A percentile compares a stretch with the other conserved stretches of the same genome.
These are phyloP conservation scores for Lontra canadensis DNA, from an alignment of 2,113 vertebrate genomes.

Conservation along the genomic window DNA sequence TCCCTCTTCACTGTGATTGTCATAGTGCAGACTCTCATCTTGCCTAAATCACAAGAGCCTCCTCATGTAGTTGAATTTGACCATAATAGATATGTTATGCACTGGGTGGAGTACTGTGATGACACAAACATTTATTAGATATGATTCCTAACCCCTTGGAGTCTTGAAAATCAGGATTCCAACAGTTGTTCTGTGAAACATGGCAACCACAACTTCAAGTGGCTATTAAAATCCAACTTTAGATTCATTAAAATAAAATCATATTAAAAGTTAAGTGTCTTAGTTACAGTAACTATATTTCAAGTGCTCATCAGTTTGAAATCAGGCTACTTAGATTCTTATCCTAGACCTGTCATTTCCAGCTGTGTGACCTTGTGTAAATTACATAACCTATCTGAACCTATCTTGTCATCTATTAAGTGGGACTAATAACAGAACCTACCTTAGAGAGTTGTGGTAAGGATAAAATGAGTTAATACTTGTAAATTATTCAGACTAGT, in stretches of 20 bases:
- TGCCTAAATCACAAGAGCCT: neutral
- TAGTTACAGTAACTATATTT: conserved; percentile 4
- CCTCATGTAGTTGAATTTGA: neutral
- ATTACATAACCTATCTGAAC: neutral
- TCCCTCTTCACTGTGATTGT: neutral
- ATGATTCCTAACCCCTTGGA: neutral
- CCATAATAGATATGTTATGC: neutral
- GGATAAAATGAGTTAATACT: neutral
- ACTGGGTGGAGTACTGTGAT: neutral
- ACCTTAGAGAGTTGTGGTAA: conserved; percentile 25
- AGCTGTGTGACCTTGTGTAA: neutral
- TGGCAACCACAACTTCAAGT: neutral
- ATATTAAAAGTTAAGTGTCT: neutral
- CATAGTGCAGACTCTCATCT: neutral
- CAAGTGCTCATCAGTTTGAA: neutral
- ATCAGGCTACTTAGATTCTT: neutral
- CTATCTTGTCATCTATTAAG: conserved; percentile 24
- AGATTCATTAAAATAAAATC: conserved; percentile 25
- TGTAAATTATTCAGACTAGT: neutral
- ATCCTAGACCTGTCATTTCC: neutral
- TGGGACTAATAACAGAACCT: neutral
- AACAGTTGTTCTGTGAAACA: neutral
- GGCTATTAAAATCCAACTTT: conserved; percentile 28
- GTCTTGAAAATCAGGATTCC: neutral
- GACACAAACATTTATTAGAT: neutral